Evolutionary conservation across 2,888 invertebrate genomes (phyloP).

Genomic region (Branchellion lobata): DNA sequence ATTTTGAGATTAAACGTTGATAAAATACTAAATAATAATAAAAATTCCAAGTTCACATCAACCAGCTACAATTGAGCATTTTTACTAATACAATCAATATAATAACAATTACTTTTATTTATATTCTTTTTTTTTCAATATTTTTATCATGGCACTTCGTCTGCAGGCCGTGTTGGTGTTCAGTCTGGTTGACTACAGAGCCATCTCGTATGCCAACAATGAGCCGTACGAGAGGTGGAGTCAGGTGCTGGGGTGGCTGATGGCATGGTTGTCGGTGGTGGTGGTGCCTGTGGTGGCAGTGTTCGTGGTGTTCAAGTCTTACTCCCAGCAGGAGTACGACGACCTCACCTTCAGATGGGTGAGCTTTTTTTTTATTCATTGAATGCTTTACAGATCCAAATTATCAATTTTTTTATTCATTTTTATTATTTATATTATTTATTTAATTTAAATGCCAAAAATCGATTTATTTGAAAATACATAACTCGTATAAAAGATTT

Average conservation of each 20-base stretch:
- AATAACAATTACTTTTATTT: not conserved
- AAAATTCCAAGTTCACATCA: not conserved
- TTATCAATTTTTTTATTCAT: not conserved
- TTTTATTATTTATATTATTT: not conserved
- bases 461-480: no score
- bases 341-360: constrained; percentile 47
- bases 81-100: not conserved
- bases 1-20: not conserved
- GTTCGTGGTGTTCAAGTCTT: constrained; percentile 38
- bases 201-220: not conserved
- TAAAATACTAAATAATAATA: no score
- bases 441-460: no score
- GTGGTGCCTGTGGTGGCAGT: constrained; percentile 37
- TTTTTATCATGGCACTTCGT: not conserved
- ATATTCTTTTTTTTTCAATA: not conserved
- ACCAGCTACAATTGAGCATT: not conserved
- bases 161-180: not conserved
- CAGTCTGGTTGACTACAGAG: not conserved
- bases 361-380: not conserved
- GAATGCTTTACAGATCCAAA: not conserved
- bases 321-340: constrained; percentile 45
- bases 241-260: constrained; percentile 50
- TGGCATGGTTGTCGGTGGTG: constrained; percentile 48
- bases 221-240: constrained; percentile 43
- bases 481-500: no score